Percentiles rank a stretch among this genome's conserved stretches.
These are phyloP conservation scores for Linyphia triangularis DNA, from an alignment of 2,888 invertebrate species.

Conservation along the genomic window DNA sequence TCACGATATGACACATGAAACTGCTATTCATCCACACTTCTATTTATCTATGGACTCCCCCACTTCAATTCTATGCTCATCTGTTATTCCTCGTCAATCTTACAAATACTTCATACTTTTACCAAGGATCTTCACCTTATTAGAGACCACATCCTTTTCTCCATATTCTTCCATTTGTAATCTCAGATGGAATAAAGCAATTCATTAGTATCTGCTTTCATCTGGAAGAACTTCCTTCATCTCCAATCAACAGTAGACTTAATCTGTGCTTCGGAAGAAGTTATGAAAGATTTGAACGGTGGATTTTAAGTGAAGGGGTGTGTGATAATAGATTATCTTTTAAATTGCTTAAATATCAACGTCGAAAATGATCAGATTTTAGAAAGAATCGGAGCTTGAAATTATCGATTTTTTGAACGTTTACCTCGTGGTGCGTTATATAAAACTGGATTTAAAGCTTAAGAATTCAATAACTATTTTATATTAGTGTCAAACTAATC, in stretches of 20 bases:
- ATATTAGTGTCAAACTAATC: too few species aligned
- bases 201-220: slow-evolving; percentile 51
- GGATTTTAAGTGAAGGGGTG: not conserved
- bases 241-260: slow-evolving; percentile 20
- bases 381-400: too few species aligned
- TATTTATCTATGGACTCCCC: slow-evolving; percentile 48
- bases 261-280: not conserved
- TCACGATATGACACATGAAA: slow-evolving; percentile 15
- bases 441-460: too few species aligned
- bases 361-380: too few species aligned
- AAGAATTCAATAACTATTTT: too few species aligned
- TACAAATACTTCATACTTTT: slow-evolving; percentile 46
- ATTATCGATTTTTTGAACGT: too few species aligned
- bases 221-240: slow-evolving; percentile 7
- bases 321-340: not conserved
- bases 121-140: slow-evolving; percentile 56
- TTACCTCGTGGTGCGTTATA: too few species aligned
- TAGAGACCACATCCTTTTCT: slow-evolving; percentile 25
- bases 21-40: slow-evolving; percentile 36
- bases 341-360: too few species aligned
- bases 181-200: slow-evolving; percentile 45
- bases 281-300: not conserved
- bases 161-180: slow-evolving; percentile 31
- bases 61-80: slow-evolving; percentile 58
- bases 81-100: slow-evolving; percentile 12